Evolutionary conservation across 2,113 vertebrate genomes (phyloP).

Genomic region (Percopsis transmontana): DNA sequence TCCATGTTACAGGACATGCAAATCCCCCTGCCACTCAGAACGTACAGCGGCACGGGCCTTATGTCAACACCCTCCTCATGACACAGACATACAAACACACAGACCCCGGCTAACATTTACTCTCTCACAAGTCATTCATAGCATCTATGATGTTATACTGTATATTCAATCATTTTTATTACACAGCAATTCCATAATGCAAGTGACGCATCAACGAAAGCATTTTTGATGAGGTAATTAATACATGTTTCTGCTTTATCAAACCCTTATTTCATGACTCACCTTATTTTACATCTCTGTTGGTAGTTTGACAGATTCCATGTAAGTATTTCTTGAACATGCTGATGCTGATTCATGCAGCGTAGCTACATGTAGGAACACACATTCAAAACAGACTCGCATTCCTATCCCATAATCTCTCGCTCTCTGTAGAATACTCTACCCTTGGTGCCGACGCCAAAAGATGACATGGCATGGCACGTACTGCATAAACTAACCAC

Average conservation of each 20-base stretch:
- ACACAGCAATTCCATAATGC: neutral
- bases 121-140: no score
- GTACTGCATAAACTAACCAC: slow-evolving; percentile 50
- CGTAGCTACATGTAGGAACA: slow-evolving; percentile 29
- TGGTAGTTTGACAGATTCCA: slow-evolving; percentile 42
- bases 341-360: slow-evolving; percentile 20
- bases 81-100: slow-evolving; percentile 4
- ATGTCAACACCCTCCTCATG: slow-evolving; percentile 25
- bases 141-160: no score
- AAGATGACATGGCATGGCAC: slow-evolving; percentile 43
- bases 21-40: slow-evolving; percentile 38
- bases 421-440: slow-evolving; percentile 49
- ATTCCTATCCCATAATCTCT: slow-evolving; percentile 55
- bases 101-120: slow-evolving; percentile 4
- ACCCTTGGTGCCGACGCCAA: slow-evolving; percentile 56
- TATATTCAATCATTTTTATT: slow-evolving; percentile 16
- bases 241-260: slow-evolving; percentile 42
- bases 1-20: slow-evolving; percentile 33
- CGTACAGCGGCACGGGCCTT: slow-evolving; percentile 18
- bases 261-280: slow-evolving; percentile 40
- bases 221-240: slow-evolving; percentile 37
- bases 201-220: slow-evolving; percentile 25
- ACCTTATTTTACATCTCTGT: slow-evolving; percentile 32
- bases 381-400: slow-evolving; percentile 59
- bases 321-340: slow-evolving; percentile 36